Percentiles rank a stretch among this genome's conserved stretches.
These are phyloP conservation scores for Latrodectus hesperus DNA, from an alignment of 2,888 invertebrate genomes.

Conservation along the genomic window DNA sequence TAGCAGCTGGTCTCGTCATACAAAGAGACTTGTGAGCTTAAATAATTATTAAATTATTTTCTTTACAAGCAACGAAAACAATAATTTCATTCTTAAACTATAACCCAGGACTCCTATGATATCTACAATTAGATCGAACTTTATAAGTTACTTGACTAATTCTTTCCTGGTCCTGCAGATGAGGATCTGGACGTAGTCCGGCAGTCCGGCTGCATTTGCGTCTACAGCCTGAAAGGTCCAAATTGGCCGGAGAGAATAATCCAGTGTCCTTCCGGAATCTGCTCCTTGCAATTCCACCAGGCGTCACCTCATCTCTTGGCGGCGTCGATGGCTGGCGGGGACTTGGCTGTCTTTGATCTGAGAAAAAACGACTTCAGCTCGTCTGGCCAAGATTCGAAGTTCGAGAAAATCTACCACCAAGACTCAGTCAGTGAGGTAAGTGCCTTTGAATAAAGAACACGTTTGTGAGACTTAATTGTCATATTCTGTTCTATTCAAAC, in stretches of 20 bases:
- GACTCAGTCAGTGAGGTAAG: constrained; percentile 42
- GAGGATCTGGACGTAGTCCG: constrained; percentile 24
- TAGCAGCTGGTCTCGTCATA: too few species aligned
- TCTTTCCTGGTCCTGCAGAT: neutral
- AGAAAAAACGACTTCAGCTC: neutral
- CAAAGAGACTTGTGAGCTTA: too few species aligned
- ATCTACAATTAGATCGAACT: too few species aligned
- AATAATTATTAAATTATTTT: too few species aligned
- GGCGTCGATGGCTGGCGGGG: constrained; percentile 4
- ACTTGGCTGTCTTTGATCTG: constrained; percentile 14
- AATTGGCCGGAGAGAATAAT: constrained; percentile 30
- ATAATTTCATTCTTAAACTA: too few species aligned
- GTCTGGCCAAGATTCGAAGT: neutral
- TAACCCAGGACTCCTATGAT: too few species aligned
- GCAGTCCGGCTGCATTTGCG: constrained; percentile 20
- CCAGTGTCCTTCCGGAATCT: constrained; percentile 16
- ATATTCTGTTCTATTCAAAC: too few species aligned
- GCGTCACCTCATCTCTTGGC: constrained; percentile 16
- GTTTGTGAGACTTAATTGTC: too few species aligned
- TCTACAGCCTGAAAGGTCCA: constrained; percentile 52
- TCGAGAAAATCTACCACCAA: constrained; percentile 4
- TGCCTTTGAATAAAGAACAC: neutral
- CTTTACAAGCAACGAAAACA: too few species aligned
- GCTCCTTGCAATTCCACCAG: constrained; percentile 41
- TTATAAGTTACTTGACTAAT: too few species aligned